Percentiles rank a stretch among this genome's conserved stretches.
These are phyloP conservation scores for Zaprionus ghesquierei DNA, from an alignment of 1,140 invertebrate genomes.

Conservation along the genomic window DNA sequence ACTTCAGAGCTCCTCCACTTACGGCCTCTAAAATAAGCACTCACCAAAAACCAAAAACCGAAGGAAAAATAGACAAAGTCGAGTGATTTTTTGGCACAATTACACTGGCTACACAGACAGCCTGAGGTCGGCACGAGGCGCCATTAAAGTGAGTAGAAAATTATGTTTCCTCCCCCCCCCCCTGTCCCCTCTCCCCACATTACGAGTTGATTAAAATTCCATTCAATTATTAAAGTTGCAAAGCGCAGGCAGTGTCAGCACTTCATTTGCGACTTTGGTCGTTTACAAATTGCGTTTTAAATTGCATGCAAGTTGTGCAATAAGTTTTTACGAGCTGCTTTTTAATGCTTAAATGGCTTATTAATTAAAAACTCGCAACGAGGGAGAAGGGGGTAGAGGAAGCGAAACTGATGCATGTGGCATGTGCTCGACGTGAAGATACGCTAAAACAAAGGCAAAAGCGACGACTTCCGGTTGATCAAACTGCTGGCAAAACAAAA, in stretches of 20 bases:
- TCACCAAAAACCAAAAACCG: constrained; percentile 17
- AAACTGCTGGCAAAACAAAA: neutral
- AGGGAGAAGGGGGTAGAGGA: neutral
- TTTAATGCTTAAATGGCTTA: constrained; percentile 13
- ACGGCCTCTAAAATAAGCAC: constrained; percentile 35
- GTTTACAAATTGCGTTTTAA: constrained; percentile 8
- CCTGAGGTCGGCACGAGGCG: neutral
- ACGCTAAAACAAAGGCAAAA: neutral
- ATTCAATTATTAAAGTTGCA: constrained; percentile 1
- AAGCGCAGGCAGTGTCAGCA: neutral
- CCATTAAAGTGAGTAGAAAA: neutral
- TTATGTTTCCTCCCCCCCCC: no score
- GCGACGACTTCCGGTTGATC: no score
- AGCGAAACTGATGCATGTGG: neutral
- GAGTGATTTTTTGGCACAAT: constrained; percentile 26
- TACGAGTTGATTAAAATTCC: neutral
- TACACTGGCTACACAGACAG: neutral
- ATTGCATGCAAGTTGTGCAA: constrained; percentile 12
- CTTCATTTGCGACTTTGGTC: neutral
- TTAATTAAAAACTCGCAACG: constrained; percentile 44
- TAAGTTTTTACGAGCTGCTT: constrained; percentile 4
- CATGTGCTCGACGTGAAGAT: neutral
- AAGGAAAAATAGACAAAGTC: constrained; percentile 6
- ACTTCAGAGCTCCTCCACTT: no score
- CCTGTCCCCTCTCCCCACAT: no score